These are phyloP conservation scores for Eudasyphora cyanicolor DNA, from an alignment of 2,888 invertebrate genomes.

Conservation along the genomic window DNA sequence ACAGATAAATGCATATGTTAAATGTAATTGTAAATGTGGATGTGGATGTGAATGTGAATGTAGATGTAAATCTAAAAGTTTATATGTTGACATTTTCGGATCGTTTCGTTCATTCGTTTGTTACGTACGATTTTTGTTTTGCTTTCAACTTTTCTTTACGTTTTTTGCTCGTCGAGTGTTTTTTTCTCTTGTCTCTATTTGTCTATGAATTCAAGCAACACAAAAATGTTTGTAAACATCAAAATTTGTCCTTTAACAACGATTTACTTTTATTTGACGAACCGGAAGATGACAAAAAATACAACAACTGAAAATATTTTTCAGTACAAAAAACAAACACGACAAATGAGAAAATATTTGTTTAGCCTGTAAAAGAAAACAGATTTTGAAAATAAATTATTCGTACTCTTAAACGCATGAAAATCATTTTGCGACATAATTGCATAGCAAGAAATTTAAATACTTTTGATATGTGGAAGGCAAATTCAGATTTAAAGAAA, in stretches of 20 bases:
- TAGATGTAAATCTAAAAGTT: constrained; percentile 17
- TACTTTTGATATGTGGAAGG: too few species aligned
- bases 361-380: not conserved
- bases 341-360: not conserved
- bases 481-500: too few species aligned
- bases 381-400: not conserved
- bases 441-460: not conserved
- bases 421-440: not conserved
- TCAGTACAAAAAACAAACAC: not conserved
- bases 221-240: constrained; percentile 59
- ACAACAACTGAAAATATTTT: not conserved
- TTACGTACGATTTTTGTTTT: not conserved
- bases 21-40: constrained; percentile 1
- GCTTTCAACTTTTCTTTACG: not conserved
- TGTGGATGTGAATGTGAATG: not conserved
- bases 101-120: not conserved
- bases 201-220: constrained; percentile 59
- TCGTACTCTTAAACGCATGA: not conserved
- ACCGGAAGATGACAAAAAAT: not conserved
- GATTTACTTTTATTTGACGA: constrained; percentile 22
- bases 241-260: constrained; percentile 49
- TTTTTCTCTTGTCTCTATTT: constrained; percentile 35
- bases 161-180: not conserved
- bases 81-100: constrained; percentile 25
- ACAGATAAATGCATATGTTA: constrained; percentile 43